Percentiles rank a stretch among this genome's conserved stretches.
Evolutionary conservation across 2,797 vertebrate species (phyloP).

Genomic region (Notoglanidium macrostoma): DNA sequence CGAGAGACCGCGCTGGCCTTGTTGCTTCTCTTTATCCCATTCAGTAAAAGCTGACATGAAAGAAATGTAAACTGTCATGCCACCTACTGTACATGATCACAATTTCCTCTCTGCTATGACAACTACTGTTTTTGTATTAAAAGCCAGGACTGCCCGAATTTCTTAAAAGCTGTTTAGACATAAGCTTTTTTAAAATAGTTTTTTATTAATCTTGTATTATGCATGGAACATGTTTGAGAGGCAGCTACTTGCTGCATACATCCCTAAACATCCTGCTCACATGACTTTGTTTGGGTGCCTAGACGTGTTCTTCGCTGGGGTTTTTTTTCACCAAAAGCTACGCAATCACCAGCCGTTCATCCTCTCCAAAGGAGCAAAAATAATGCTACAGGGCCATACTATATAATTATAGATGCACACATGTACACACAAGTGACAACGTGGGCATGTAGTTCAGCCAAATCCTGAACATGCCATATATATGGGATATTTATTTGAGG

Average conservation of each 20-base stretch:
- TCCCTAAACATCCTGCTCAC: conserved; percentile 49
- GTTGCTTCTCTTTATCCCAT: background rate
- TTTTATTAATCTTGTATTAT: background rate
- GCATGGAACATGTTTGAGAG: background rate
- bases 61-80: background rate
- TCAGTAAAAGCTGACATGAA: background rate
- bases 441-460: background rate
- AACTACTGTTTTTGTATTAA: background rate
- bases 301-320: background rate
- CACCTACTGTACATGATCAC: background rate
- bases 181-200: background rate
- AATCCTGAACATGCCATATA: background rate
- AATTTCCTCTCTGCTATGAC: background rate
- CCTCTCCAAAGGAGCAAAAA: conserved; percentile 32
- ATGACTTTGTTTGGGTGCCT: conserved; percentile 67
- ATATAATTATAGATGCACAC: conserved; percentile 41
- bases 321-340: conserved; percentile 23
- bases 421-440: background rate
- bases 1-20: background rate
- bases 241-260: background rate
- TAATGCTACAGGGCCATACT: conserved; percentile 20
- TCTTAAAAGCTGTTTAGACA: background rate
- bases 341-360: conserved; percentile 22
- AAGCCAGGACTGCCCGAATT: background rate
- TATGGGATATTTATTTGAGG: background rate